These are phyloP conservation scores for Cephus spinipes DNA, from an alignment of 2,888 invertebrate species.

Conservation along the genomic window DNA sequence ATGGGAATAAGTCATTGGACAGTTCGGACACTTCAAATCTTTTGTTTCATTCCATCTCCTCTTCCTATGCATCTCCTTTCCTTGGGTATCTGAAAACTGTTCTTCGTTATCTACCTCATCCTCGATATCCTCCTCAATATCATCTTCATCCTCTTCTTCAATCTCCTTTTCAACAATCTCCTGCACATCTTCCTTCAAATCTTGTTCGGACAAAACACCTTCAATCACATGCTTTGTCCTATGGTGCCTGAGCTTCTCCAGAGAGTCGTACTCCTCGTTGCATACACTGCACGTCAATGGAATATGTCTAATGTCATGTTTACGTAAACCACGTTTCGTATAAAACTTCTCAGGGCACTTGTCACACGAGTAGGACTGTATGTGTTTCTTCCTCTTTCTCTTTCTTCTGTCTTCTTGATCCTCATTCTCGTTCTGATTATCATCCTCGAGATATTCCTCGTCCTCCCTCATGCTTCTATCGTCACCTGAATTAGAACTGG, in stretches of 20 bases:
- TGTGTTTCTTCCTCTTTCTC: slow-evolving; percentile 2
- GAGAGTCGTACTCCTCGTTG: slow-evolving; percentile 47
- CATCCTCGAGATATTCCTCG: slow-evolving; percentile 23
- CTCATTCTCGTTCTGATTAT: slow-evolving; percentile 21
- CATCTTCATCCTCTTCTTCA: slow-evolving; percentile 10
- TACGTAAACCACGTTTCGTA: slow-evolving; percentile 41
- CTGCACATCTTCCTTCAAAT: slow-evolving; percentile 44
- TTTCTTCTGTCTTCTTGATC: slow-evolving; percentile 15
- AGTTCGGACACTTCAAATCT: slow-evolving; percentile 45
- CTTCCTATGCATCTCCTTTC: slow-evolving; percentile 4
- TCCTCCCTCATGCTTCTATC: slow-evolving; percentile 21
- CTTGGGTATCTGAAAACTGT: slow-evolving; percentile 4
- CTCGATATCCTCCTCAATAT: slow-evolving; percentile 7
- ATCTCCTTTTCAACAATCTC: slow-evolving; percentile 18
- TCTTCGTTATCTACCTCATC: slow-evolving; percentile 13
- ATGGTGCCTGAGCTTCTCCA: slow-evolving; percentile 54
- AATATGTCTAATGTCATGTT: slow-evolving; percentile 43
- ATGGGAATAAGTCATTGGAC: slow-evolving; percentile 40
- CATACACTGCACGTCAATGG: slow-evolving; percentile 53
- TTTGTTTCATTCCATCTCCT: slow-evolving; percentile 21
- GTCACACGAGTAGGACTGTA: slow-evolving; percentile 35
- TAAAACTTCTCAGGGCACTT: slow-evolving; percentile 46
- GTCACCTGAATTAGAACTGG: slow-evolving; percentile 15
- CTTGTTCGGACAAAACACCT: slow-evolving; percentile 53
- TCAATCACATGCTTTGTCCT: slow-evolving; percentile 55